Evolutionary conservation across 2,113 vertebrate genomes (phyloP), one percentile per base, ranked within the genome.

Genomic region (Tapirus terrestris): DNA sequence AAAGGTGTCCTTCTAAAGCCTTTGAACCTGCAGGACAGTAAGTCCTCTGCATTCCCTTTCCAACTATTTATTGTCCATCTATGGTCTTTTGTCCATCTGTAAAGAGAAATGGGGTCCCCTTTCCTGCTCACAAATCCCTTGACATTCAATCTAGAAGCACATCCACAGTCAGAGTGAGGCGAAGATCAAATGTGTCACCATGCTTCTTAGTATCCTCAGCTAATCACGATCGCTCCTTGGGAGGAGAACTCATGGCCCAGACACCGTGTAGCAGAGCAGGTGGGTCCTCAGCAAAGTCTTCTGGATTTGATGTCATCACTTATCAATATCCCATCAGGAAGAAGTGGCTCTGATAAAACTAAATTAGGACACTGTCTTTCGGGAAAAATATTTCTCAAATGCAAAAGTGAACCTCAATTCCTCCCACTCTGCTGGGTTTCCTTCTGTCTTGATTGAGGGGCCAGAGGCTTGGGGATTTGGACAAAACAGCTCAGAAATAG

Each of bases 241-340:
- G 53, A 25, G 39, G 36, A 16, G 27, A 11, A 0, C 9, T 21
- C 53, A 5, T 0, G 10, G 13, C 21, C 36, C 48, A 17, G 39
- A 33, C 8, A 6, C 36, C 0, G 0, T 3, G 3, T 0, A 5
- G 75, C 9, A 0, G 13, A 31, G 33, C 29, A 60, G 27, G 17
- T 14, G 9, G 6, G 12, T 20, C 23, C n/a, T n/a, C 3, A 0
- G 6, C 33, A 16, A 31, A 70, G 12, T 29, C n/a, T 73, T 61
- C 61, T 8, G 11, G 6, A 36, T 11, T 27, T 56, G 6, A 51
- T 25, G 0, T 21, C 12, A 1, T 14, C 21, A 1, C 16, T 33
- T 60, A 36, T 13, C 0, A 0, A 0, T 8, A 81, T 36, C 73
- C 27, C 48, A 33, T 80, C 43, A 10, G 76, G 39, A 63, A 58